Base-by-base conservation (phyloP, 2,797 vertebrate genomes). In the Brachymystax lenok region DNA sequence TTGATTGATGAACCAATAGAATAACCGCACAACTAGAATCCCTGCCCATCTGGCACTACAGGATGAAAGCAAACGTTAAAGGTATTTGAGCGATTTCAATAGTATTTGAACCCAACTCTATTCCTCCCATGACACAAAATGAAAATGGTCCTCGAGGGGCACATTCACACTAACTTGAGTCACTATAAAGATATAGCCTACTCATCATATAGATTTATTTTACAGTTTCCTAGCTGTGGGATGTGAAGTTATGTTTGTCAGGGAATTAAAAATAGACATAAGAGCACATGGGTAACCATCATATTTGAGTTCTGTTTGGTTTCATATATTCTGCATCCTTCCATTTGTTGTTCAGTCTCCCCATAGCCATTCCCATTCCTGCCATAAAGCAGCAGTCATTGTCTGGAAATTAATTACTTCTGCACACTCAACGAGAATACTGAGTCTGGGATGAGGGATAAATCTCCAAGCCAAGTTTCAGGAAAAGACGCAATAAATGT, bases 301-400 rank as follows among this genome's bases (percentile, higher is more conserved):
- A 27, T 27, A 30, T 46, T 46, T 46, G 10, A 46, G 40, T 46
- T 46, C 40, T 46, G 16, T 66, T 27, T 61, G 50, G 71, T 61
- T 28, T 61, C 54, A 21, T 5, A 69, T 61, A 4, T 51, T 33
- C 64, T 50, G 24, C 16, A 50, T 54, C 24, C 72, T 40, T 71
- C 17, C 27, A 17, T 24, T 52, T 13, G 35, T 35, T 33, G 67
- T 40, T 13, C 6, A n/a, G 27, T 71, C 66, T 76, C 64, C 71
- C 52, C 7, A 52, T 54, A 77, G 35, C 67, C 67, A 21, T 35
- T 63, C 63, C 69, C 54, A 68, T 61, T 50, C 74, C 50, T 28
- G 51, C 59, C 78, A 77, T 74, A 70, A 73, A 54, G 66, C 54
- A 33, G 30, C 16, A 1, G 14, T 17, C 71, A 71, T 50, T 82